A percentile compares a stretch with the other conserved stretches of the same genome.
These are phyloP conservation scores for Bathynomus jamesi DNA, from an alignment of 1,140 invertebrate genomes.

Conservation along the genomic window DNA sequence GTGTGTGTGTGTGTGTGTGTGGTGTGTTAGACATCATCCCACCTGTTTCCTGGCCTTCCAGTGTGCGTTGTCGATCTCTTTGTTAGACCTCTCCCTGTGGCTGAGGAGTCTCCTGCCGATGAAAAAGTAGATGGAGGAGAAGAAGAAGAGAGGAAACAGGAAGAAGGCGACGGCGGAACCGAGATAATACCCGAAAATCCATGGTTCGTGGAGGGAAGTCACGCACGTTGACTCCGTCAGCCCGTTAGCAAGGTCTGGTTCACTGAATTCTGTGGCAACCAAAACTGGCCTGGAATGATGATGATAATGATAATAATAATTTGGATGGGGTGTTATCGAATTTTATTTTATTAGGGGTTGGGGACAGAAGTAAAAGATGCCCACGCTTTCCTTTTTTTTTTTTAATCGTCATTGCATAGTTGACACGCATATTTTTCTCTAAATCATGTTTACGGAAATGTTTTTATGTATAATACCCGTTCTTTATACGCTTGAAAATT, in stretches of 20 bases:
- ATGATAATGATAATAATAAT: too few species aligned
- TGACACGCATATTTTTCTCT: too few species aligned
- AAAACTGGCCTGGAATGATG: not conserved
- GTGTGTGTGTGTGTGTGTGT: too few species aligned
- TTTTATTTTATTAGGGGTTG: too few species aligned
- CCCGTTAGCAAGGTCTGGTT: not conserved
- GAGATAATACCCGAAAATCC: not conserved
- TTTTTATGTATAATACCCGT: too few species aligned
- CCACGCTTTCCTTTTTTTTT: too few species aligned
- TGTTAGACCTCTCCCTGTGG: not conserved
- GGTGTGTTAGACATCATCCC: too few species aligned
- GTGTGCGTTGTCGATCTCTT: not conserved
- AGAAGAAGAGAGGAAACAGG: not conserved
- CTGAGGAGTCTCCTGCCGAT: not conserved
- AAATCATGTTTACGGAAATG: too few species aligned
- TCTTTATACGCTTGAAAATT: too few species aligned
- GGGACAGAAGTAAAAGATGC: too few species aligned
- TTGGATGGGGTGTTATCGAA: too few species aligned
- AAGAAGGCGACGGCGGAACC: not conserved
- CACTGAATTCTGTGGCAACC: not conserved
- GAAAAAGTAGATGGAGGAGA: not conserved
- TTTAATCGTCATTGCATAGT: too few species aligned
- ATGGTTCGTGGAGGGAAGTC: not conserved
- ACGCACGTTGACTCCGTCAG: not conserved
- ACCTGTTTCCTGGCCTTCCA: not conserved